A percentile compares a stretch with the other conserved stretches of the same genome.
Evolutionary conservation across 2,113 vertebrate genomes (phyloP).

Genomic region (Heptranchias perlo): DNA sequence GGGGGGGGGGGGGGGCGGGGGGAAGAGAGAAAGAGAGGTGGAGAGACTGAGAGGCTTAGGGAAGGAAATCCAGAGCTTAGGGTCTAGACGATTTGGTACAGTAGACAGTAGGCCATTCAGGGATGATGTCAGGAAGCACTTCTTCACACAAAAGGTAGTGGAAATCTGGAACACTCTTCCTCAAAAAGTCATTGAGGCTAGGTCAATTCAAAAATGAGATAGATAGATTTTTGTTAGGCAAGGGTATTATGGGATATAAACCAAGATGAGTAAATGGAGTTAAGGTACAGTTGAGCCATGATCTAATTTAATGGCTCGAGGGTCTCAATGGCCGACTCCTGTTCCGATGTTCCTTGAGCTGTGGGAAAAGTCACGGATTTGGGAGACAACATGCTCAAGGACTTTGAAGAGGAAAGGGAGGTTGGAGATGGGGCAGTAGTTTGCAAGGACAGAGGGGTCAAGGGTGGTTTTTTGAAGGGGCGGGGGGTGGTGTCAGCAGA

Average conservation of each 20-base stretch:
- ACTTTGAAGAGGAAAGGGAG: not conserved
- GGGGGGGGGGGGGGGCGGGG: too few species aligned
- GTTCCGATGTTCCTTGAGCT: not conserved
- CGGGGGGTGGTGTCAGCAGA: not conserved
- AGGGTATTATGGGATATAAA: not conserved
- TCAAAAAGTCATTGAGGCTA: not conserved
- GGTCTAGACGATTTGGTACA: too few species aligned
- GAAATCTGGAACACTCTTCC: not conserved
- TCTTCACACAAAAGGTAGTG: not conserved
- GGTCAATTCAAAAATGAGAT: not conserved
- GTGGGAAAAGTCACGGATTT: not conserved
- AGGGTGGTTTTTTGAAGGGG: not conserved
- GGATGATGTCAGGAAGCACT: not conserved
- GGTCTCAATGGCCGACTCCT: not conserved
- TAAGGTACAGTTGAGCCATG: not conserved
- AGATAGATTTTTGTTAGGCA: not conserved
- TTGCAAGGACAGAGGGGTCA: not conserved
- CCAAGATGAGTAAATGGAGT: not conserved
- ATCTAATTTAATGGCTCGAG: not conserved
- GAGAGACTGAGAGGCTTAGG: too few species aligned
- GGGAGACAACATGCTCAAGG: not conserved
- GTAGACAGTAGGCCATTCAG: not conserved
- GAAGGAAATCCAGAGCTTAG: too few species aligned
- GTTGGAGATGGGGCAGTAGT: not conserved
- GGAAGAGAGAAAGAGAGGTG: too few species aligned